Conservation (phyloP, 2,797 vertebrate genomes). For the Poecilia velifera region DNA sequence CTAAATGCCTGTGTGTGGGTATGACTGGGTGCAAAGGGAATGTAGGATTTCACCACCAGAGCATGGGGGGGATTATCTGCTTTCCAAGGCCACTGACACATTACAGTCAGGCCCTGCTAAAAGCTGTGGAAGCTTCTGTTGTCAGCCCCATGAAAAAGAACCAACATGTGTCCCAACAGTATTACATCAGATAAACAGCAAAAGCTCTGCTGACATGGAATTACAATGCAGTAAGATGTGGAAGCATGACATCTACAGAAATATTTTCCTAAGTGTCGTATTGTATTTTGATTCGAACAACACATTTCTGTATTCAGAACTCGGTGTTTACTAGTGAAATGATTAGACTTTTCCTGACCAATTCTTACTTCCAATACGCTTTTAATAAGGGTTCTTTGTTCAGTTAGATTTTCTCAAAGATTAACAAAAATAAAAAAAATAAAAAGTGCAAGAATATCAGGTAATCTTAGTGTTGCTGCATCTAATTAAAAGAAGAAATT, state of each 20-base stretch:
- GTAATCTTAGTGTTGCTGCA: too few species aligned
- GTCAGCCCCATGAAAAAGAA: slow-evolving; percentile 51
- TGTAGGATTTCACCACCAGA: slow-evolving; percentile 63
- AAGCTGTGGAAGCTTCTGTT: slow-evolving; percentile 50
- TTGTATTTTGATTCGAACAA: neutral
- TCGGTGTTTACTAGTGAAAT: neutral
- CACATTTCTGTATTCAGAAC: neutral
- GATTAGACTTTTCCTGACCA: neutral
- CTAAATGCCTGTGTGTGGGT: slow-evolving; percentile 66
- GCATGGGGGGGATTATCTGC: slow-evolving; percentile 67
- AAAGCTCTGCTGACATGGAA: slow-evolving; percentile 28
- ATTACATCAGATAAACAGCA: slow-evolving; percentile 64
- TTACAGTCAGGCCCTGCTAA: slow-evolving; percentile 57
- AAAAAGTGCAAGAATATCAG: too few species aligned
- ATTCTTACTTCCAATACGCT: neutral
- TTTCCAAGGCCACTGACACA: slow-evolving; percentile 64
- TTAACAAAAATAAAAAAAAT: too few species aligned
- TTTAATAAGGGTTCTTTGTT: neutral
- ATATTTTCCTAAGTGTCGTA: neutral
- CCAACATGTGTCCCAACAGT: slow-evolving; percentile 47
- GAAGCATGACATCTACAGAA: neutral
- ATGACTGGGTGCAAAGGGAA: slow-evolving; percentile 67
- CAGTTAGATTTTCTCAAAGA: neutral
- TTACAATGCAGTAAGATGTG: neutral
- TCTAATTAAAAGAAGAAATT: too few species aligned